Base-by-base conservation (phyloP, 1,140 invertebrate genomes). In the Leptestheria dahalacensis region DNA sequence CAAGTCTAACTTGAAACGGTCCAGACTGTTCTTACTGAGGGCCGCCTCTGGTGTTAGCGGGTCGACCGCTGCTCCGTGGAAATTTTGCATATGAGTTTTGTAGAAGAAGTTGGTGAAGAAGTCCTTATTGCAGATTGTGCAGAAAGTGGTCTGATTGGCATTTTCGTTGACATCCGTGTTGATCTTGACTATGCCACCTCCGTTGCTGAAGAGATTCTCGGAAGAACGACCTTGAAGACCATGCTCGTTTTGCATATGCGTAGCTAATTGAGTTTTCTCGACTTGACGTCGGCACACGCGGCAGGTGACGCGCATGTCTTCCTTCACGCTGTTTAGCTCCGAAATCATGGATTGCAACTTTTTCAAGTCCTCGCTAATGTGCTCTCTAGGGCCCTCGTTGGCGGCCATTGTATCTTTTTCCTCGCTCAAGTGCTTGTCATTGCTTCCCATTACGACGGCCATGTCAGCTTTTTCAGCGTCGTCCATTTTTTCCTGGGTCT, bases 261-360 rank as follows among this genome's bases (percentile, higher is more conserved):
- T 21, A 80, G 65, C 60, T 75, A 77, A n/a, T 63, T 77, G 77
- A 62, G 74, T 76, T 64, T 73, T 75, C 52, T 78, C 78, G 63
- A 80, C 77, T 64, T 79, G 77, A 61, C 75, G 71, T 58, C 75
- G 70, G 70, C 79, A 82, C 28, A 81, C 64, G 59, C 75, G 74
- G 69, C 79, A 81, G 57, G 62, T 55, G 63, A 68, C 76, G 33
- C 61, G 24, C 0, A 74, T 77, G 62, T 85, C 82, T 33, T 62
- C 66, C 57, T 64, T 67, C 28, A 85, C 71, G 57, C 83, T 83
- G 67, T 91, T 92, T 51, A 93, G 70, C 71, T 93, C 89, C 52
- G 88, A 77, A 63, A 94, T 86, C 90, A 93, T 93, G 0, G 86
- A 86, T 70, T 94, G 89, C 20, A 93, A 72, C 68, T 91, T 91